Conservation (phyloP, 2,888 invertebrate species). For the Acanthoscelides obtectus region DNA sequence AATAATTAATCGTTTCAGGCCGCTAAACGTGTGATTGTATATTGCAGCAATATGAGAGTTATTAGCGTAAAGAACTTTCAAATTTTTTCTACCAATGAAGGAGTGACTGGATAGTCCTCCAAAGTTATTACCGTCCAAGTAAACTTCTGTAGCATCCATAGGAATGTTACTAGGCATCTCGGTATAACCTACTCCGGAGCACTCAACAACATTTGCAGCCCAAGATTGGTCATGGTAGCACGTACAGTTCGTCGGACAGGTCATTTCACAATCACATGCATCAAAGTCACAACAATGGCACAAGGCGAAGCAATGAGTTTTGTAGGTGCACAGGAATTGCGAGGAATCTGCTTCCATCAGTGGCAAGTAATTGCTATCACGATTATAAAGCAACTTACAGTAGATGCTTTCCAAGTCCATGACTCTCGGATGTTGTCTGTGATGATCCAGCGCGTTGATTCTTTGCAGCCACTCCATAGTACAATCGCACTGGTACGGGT, state of each 20-base stretch:
- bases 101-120: constrained; percentile 82
- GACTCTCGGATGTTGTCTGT: constrained; percentile 83
- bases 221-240: constrained; percentile 94
- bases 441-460: constrained; percentile 77
- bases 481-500: constrained; percentile 93
- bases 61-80: constrained; percentile 82
- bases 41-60: constrained; percentile 80
- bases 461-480: constrained; percentile 94
- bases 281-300: constrained; percentile 97
- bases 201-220: constrained; percentile 90
- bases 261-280: constrained; percentile 97
- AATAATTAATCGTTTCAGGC: constrained; percentile 70
- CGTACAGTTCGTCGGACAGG: constrained; percentile 88
- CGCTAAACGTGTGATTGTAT: constrained; percentile 88
- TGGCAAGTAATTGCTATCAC: constrained; percentile 80
- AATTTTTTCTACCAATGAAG: constrained; percentile 87
- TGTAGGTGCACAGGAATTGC: constrained; percentile 88
- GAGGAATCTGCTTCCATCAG: constrained; percentile 81
- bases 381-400: constrained; percentile 80
- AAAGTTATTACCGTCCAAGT: constrained; percentile 88
- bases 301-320: constrained; percentile 88
- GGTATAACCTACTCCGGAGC: constrained; percentile 74
- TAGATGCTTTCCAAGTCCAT: constrained; percentile 88
- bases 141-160: constrained; percentile 94
- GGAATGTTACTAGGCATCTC: constrained; percentile 84